Conservation (phyloP, 1,140 invertebrate genomes). For the Drosophila sp. region DNA sequence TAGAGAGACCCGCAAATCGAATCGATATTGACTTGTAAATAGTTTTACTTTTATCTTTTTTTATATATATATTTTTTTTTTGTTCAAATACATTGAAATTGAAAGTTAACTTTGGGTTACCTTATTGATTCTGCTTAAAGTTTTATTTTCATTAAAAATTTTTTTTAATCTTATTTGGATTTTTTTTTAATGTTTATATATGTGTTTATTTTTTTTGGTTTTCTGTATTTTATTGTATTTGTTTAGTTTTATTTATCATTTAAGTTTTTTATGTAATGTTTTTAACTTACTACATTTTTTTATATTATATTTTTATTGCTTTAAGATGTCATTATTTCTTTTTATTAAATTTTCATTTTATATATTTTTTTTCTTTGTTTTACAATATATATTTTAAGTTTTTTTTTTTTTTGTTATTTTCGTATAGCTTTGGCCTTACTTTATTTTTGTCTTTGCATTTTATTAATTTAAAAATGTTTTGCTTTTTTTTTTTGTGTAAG, state of each 20-base stretch:
- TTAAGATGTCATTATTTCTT: not conserved
- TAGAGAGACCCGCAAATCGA: slow-evolving; percentile 3
- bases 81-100: slow-evolving; percentile 58
- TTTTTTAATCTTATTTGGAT: not conserved
- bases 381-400: not conserved
- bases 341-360: not conserved
- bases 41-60: slow-evolving; percentile 50
- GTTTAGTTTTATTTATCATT: not conserved
- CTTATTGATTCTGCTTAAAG: slow-evolving; percentile 28
- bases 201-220: too few relatives aligned
- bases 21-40: slow-evolving; percentile 65
- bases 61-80: slow-evolving; percentile 9
- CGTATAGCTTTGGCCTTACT: too few relatives aligned
- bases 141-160: not conserved
- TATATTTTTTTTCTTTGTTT: not conserved
- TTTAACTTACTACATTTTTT: not conserved
- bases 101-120: slow-evolving; percentile 74
- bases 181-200: too few relatives aligned
- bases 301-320: not conserved
- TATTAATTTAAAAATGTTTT: too few relatives aligned
- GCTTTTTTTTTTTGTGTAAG: too few relatives aligned
- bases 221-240: too few relatives aligned
- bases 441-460: too few relatives aligned
- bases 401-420: too few relatives aligned
- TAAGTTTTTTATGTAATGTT: not conserved